Evolutionary conservation across 1,140 invertebrate species (phyloP), one percentile per base, ranked within the genome.

Genomic region (Tetragonula clypearis): DNA sequence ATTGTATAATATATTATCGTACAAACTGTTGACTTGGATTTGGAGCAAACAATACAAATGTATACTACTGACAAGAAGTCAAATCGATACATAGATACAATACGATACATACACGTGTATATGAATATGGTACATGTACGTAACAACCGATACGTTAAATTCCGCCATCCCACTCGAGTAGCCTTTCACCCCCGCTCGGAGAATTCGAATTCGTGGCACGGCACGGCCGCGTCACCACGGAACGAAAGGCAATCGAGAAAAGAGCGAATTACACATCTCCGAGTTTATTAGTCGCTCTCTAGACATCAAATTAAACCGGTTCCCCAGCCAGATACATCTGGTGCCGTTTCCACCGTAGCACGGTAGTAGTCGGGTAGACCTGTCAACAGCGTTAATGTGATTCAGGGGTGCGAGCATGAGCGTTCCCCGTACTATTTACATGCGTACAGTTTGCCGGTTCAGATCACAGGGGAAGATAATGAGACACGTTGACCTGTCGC

Each of bases 291-390:
- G 79, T 75, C 65, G 73, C 68, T 82, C 65, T 58, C 65, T 76
- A 69, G 80, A 88, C 80, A 68, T 86, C 65, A 68, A 87, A 90
- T 90, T 83, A 86, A 90, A 90, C 78, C 83, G 89, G 83, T 90
- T 90, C 53, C 21, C 26, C 3, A 17, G 56, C 1, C 26, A 80
- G 78, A 79, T 77, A 82, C 73, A 41, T 88, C 72, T 35, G 41
- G 49, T 23, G 30, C 15, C 12, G 56, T 75, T 82, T 82, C 53
- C 84, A 82, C 35, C 84, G 83, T 78, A 58, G 74, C 83, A 83
- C 60, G 49, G 79, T 83, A 86, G 60, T 83, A n/a, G 35, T 41
- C 68, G 21, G 69, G 60, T 30, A 62, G 65, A 87, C 76, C 82
- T 89, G 71, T 89, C 88, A 86, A 82, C 77, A 30, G 53, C 77